Conservation (phyloP, 2,797 vertebrate species). For the Pseudomugil tenellus region DNA sequence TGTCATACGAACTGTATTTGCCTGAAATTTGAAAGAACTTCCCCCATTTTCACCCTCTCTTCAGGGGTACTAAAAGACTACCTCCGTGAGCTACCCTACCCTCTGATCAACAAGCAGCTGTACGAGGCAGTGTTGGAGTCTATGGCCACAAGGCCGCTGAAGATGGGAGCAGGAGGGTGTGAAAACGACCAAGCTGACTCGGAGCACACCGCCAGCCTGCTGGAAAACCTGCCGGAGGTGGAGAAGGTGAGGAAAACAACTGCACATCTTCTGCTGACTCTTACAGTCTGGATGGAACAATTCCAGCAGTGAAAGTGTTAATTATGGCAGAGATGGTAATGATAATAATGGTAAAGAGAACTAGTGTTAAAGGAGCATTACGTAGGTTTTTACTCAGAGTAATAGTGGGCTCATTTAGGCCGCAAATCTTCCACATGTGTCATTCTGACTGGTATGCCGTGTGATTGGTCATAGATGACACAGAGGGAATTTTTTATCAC, state of each 20-base stretch:
- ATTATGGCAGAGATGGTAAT: slow-evolving; percentile 29
- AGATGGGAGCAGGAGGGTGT: slow-evolving; percentile 86
- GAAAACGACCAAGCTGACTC: slow-evolving; percentile 90
- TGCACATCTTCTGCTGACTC: background rate
- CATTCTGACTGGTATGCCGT: background rate
- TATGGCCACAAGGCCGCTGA: slow-evolving; percentile 90
- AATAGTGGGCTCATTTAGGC: background rate
- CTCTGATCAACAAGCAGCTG: slow-evolving; percentile 93
- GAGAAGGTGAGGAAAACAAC: slow-evolving; percentile 87
- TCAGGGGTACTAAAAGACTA: slow-evolving; percentile 97
- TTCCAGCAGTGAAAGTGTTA: slow-evolving; percentile 20
- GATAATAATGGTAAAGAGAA: slow-evolving; percentile 19
- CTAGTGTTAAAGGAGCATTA: slow-evolving; percentile 23
- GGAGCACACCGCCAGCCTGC: slow-evolving; percentile 85
- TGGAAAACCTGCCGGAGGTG: slow-evolving; percentile 91
- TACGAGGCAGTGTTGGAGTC: slow-evolving; percentile 92
- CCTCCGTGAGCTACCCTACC: slow-evolving; percentile 93
- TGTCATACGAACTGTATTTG: background rate
- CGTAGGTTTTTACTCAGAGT: slow-evolving; percentile 1
- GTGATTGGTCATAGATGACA: background rate
- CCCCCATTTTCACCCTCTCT: background rate
- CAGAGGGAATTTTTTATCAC: background rate
- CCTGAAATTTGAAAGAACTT: slow-evolving; percentile 2
- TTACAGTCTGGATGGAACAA: background rate
- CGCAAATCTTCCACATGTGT: background rate